A percentile compares a stretch with the other conserved stretches of the same genome.
Evolutionary conservation across 2,797 vertebrate species (phyloP).

Genomic region (Heterohyrax brucei): DNA sequence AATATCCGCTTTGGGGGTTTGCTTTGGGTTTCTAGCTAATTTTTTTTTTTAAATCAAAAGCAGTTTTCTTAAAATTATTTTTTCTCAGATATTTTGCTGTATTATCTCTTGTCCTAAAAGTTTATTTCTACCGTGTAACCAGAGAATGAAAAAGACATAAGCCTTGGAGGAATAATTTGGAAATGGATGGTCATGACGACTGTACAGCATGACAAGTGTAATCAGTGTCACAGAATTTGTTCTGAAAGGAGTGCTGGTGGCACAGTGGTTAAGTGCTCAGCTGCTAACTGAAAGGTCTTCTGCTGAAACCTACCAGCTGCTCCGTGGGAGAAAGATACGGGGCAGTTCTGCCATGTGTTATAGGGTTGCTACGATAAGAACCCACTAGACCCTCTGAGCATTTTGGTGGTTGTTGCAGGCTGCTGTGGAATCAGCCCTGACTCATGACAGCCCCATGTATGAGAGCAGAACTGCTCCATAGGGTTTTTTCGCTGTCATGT

Average conservation of each 20-base stretch:
- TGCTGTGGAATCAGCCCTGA: neutral
- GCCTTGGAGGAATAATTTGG: neutral
- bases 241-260: neutral
- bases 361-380: neutral
- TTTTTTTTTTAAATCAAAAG: conserved; percentile 40
- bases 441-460: neutral
- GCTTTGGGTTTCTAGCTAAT: conserved; percentile 71
- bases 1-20: conserved; percentile 78
- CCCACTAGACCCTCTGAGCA: no score
- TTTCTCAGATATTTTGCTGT: conserved; percentile 45
- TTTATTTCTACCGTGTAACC: neutral
- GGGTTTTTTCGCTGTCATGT: neutral
- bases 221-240: neutral
- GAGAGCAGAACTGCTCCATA: neutral
- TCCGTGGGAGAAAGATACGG: neutral
- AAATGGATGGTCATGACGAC: neutral
- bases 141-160: neutral
- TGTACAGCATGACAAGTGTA: neutral
- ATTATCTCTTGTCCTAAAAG: neutral
- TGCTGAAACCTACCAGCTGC: neutral
- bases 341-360: neutral
- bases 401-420: neutral
- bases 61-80: conserved; percentile 26
- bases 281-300: neutral
- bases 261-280: neutral